Evolutionary conservation across 2,113 vertebrate species (phyloP), one percentile per base, ranked within the genome.

Genomic region (Xiphophorus couchianus): DNA sequence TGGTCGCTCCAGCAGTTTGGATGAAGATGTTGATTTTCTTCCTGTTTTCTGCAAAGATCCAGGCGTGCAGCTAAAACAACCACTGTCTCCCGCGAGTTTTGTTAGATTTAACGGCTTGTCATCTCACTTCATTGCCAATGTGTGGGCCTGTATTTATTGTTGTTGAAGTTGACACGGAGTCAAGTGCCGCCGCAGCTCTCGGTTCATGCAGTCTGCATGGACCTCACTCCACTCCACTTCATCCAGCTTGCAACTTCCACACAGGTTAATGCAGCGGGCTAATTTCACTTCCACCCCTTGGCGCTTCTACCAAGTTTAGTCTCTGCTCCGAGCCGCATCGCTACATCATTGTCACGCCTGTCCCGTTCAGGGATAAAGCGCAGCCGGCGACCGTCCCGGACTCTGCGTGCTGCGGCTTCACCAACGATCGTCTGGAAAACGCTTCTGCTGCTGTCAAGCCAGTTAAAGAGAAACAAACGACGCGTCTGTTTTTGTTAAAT

Each of bases 81-180:
- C 4, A 4, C 15, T 28, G 60, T 35, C 22, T 42, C 48, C 31
- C 42, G 69, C 37, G 77, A 61, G 73, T 77, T 74, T 30, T 13
- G 37, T 58, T 4, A 3, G 69, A 44, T 66, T 58, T 1, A 7
- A 54, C 12, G 80, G 82, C 66, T 66, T 87, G 89, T 84, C 90
- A 89, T 85, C 66, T 67, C 79, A 54, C 67, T 66, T 42, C 65
- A 51, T 30, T 22, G 39, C 69, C 39, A 8, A 62, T n/a, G 77
- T 31, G 58, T 3, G 12, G 68, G 69, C 35, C 66, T 69, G 14
- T 78, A 78, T 17, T 82, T 77, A 84, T 71, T 89, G 85, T 74
- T 82, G 78, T 62, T 83, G 88, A 87, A 91, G 91, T 92, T 93
- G 76, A 74, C 81, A 80, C 85, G 66, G 85, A 93, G 88, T 89